phyloP scores from a whole-genome alignment of 1,140 invertebrate genomes.

The Oscheius sp. region DNA sequence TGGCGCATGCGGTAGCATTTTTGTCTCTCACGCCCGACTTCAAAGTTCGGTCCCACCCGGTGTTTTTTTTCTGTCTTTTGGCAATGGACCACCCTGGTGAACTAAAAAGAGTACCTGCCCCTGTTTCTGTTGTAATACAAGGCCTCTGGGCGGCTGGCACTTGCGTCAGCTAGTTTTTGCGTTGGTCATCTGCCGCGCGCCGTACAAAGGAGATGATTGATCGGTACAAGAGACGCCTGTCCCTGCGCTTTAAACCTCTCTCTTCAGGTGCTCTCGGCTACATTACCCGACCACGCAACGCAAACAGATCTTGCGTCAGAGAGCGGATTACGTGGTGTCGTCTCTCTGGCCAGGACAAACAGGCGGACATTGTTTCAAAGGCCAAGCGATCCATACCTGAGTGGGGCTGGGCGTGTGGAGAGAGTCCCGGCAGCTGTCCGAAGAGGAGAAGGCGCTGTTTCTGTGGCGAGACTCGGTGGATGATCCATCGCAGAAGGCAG shows the following conservation, averaged over 20 bases:
- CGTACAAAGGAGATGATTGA: neutral
- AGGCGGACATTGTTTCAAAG: neutral
- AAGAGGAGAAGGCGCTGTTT: conserved; percentile 56
- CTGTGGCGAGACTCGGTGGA: conserved; percentile 83
- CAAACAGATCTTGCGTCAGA: neutral
- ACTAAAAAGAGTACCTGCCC: too few species aligned
- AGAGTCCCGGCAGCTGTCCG: conserved; percentile 52
- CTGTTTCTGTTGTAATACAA: too few species aligned
- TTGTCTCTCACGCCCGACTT: too few species aligned
- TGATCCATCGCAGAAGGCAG: conserved; percentile 91
- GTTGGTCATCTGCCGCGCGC: neutral
- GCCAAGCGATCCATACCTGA: conserved; percentile 37
- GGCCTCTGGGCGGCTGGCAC: too few species aligned
- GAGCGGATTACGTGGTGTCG: neutral
- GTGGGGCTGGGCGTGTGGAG: conserved; percentile 56
- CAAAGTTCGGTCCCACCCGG: too few species aligned
- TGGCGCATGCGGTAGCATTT: too few species aligned
- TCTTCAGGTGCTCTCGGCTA: conserved; percentile 24
- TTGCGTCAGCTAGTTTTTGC: too few species aligned
- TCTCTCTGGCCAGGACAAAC: neutral
- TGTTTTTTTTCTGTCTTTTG: too few species aligned
- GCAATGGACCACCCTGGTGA: too few species aligned
- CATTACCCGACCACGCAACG: neutral
- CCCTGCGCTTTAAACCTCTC: neutral
- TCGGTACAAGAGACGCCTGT: neutral